Base-by-base conservation (phyloP, 2,797 vertebrate genomes). In the Myripristis murdjan region DNA sequence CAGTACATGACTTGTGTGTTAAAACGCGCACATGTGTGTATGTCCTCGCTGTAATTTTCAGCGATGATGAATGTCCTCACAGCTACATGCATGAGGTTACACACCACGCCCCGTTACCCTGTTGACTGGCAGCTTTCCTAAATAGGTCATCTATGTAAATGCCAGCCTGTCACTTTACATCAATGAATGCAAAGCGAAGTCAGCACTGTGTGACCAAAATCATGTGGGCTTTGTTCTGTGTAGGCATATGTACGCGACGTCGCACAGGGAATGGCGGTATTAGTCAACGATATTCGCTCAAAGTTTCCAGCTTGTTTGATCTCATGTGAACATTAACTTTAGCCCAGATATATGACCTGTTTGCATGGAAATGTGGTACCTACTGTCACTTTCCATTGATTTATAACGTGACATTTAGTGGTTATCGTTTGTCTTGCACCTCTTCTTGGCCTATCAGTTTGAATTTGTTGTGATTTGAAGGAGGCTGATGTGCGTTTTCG, bases 91-190 rank as follows among this genome's bases (percentile, higher is more conserved):
- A 83, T 82, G 68, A 83, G 87, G 85, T 87, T 82, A 79, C 79
- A 83, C 75, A 83, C 78, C 77, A 63, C 20, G 55, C 63, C 81
- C 86, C 47, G 70, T 62, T 91, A 74, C 52, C 58, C 83, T 56
- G 53, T 58, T 88, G 90, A 94, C 61, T 87, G 91, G 90, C 86
- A 86, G 77, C 69, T 90, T 86, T 81, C 76, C 79, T 91, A 91
- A 93, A 84, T 90, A 88, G 86, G 87, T 92, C 89, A 85, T 89
- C 87, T 89, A 80, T 89, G 83, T 77, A 94, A 93, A 93, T 91
- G 86, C 85, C 93, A 93, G 88, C 71, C 87, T 93, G 91, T 93
- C 90, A 76, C 81, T 87, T 91, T 86, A 82, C 73, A 92, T 90
- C 90, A 91, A 43, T 70, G 77, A 77, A 86, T 78, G 51, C 83